These are phyloP conservation scores for Xiphophorus maculatus DNA, from an alignment of 2,113 vertebrate species.

Conservation along the genomic window DNA sequence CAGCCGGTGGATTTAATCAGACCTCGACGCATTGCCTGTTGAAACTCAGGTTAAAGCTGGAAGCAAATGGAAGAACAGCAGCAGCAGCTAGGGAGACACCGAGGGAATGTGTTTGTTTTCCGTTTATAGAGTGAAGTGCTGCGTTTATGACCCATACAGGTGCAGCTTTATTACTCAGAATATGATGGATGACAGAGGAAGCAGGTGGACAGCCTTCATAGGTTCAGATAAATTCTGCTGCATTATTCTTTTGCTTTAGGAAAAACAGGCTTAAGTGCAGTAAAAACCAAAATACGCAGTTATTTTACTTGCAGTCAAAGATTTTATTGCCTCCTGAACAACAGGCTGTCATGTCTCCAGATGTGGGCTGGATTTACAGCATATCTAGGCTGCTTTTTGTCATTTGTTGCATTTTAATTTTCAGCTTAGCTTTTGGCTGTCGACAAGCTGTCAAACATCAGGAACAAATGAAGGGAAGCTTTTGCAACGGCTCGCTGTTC, in stretches of 20 bases:
- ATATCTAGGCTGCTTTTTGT: slow-evolving; percentile 27
- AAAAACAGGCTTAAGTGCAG: not conserved
- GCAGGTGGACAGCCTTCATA: not conserved
- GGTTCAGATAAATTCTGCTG: not conserved
- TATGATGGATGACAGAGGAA: not conserved
- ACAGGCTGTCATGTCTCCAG: slow-evolving; percentile 22
- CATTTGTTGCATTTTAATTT: slow-evolving; percentile 39
- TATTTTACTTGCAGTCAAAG: not conserved
- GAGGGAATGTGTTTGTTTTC: not conserved
- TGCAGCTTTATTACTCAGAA: not conserved
- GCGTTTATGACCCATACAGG: not conserved
- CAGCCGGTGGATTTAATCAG: slow-evolving; percentile 21
- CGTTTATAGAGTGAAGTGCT: not conserved
- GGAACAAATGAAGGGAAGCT: slow-evolving; percentile 23
- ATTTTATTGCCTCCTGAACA: slow-evolving; percentile 8
- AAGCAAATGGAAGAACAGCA: not conserved
- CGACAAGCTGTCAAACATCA: slow-evolving; percentile 38
- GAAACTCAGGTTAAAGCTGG: not conserved
- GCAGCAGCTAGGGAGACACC: not conserved
- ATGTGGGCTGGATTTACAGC: not conserved
- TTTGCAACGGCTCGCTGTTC: slow-evolving; percentile 29
- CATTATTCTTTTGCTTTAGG: not conserved
- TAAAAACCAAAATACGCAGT: not conserved
- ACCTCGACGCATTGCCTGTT: not conserved
- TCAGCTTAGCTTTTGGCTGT: slow-evolving; percentile 29